phyloP scores from a whole-genome alignment of 2,888 invertebrate species.

The Graphium colonna region DNA sequence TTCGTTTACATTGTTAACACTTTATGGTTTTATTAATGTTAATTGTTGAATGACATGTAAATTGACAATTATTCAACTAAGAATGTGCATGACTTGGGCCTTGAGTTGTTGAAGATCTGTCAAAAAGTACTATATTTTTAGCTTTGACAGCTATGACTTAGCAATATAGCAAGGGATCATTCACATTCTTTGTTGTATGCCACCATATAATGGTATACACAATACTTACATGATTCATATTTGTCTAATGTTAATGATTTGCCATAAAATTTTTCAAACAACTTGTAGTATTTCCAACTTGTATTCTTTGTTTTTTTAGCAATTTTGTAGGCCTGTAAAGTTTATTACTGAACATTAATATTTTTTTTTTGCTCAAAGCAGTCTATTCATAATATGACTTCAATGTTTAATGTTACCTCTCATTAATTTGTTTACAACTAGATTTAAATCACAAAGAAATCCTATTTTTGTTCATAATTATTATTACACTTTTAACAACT shows the following conservation, averaged over 20 bases:
- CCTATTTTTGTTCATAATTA: background rate
- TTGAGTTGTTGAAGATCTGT: no score
- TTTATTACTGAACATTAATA: background rate
- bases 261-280: constrained; percentile 69
- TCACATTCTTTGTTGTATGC: no score
- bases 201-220: no score
- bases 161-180: no score
- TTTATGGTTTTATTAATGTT: no score
- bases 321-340: constrained; percentile 62
- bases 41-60: no score
- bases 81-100: no score
- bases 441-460: background rate
- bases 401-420: background rate
- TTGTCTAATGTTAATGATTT: constrained; percentile 61
- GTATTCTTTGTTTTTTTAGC: constrained; percentile 66
- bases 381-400: no score
- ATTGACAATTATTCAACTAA: no score
- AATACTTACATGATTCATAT: constrained; percentile 69
- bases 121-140: no score
- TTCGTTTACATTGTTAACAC: no score
- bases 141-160: no score
- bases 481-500: constrained; percentile 1
- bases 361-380: background rate
- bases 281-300: constrained; percentile 63
- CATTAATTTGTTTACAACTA: background rate